Evolutionary conservation across 2,888 invertebrate species (phyloP), one percentile per base, ranked within the genome.

Genomic region (Abrostola tripartita): DNA sequence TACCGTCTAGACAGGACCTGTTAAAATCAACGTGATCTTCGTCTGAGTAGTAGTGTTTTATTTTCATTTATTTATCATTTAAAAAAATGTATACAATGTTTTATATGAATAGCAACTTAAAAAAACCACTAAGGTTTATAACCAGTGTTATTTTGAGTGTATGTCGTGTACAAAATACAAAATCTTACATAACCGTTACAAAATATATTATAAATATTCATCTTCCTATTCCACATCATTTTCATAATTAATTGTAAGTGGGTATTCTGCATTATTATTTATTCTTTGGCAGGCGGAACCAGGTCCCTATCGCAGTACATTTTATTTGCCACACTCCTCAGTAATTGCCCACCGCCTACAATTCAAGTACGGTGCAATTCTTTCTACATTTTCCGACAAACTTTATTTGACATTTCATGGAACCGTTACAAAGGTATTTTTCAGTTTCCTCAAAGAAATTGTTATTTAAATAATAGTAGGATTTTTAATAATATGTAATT

Each of bases 341-440:
- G 62, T 78, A 80, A 80, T 78, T 78, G 62, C 81, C 71, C 56
- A 77, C 63, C 63, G 58, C 37, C 52, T 64, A 61, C 74, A 53
- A 66, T 65, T 64, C 65, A 66, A 63, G 61, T 40, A 57, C 54
- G 57, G 56, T 74, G 68, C 66, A 64, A 68, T 74, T 68, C 58
- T 68, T 67, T n/a, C 38, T 47, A 66, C 61, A 68, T 68, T 68
- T 78, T 64, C 64, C 57, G 59, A 66, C 52, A 65, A 66, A 68
- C 52, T 49, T 35, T 52, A 59, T 73, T 65, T 65, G 65, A 77
- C 65, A 58, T 72, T 79, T 67, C 73, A 73, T 77, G 61, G 58
- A 77, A 66, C 59, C 52, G 60, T 70, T 66, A 59, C 44, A 41
- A 63, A 73, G 56, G 64, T 61, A 58, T 68, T 70, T 79, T 63